Evolutionary conservation across 2,888 invertebrate genomes (phyloP), one percentile per base, ranked within the genome.

Genomic region (Acrocera orbiculus): DNA sequence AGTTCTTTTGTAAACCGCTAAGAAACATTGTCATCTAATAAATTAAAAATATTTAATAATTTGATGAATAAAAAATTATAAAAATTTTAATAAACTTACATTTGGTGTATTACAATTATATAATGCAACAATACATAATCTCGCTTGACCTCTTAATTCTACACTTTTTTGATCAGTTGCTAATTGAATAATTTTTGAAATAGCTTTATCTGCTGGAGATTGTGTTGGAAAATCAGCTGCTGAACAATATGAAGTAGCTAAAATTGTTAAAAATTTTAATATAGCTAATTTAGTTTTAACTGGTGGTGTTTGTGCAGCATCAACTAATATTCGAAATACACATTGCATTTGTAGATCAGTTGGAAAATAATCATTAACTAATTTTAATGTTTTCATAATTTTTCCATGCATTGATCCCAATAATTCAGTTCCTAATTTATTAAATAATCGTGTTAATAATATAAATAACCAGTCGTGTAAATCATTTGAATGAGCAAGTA

Each of bases 391-490:
- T 56, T 78, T 78, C 64, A 79, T 74, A 27, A 95, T 79, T 64
- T 95, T 95, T 37, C 76, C 75, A 54, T 87, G 82, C 44, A 92
- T 82, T 0, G 93, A 93, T 36, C 81, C 86, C 7, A 96, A 65
- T 41, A 93, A 69, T 55, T 96, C 96, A 0, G 80, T 76, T 35
- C 92, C 92, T 22, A 87, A 67, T 58, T 93, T 95, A 58, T 83
- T 79, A 35, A 96, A 75, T 25, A 77, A 58, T 25, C 86, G 72
- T 37, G 85, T 83, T 53, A 95, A 68, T 32, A 96, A 67, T 45
- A 90, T 78, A 51, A 90, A 90, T 3, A 96, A 67, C 90, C 95
- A 95, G 54, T 87, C 89, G 48, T 80, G 74, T 32, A 96, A 67
- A 52, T 93, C 89, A 42, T 73, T 72, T 52, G 79, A 78, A 61